Conservation (phyloP, 2,113 vertebrate species). For the Nasalis larvatus region DNA sequence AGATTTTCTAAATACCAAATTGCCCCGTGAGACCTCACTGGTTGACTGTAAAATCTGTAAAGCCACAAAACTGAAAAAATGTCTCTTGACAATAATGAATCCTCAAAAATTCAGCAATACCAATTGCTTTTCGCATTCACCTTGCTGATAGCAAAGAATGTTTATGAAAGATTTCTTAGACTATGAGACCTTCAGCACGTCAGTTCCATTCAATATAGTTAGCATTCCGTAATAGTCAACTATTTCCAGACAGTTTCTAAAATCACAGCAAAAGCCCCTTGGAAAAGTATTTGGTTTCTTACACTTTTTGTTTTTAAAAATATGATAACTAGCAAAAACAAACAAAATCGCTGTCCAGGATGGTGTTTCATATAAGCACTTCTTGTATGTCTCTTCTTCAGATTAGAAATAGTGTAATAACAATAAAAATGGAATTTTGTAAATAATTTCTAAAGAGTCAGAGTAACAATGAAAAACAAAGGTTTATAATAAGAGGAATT, state of each 20-base stretch:
- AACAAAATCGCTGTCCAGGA: not conserved
- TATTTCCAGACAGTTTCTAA: conserved; percentile 3
- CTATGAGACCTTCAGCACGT: not conserved
- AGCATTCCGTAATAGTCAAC: not conserved
- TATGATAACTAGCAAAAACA: not conserved
- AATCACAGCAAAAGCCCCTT: not conserved
- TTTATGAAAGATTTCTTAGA: conserved; percentile 29
- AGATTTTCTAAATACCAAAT: conserved; percentile 3
- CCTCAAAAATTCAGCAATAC: conserved; percentile 29
- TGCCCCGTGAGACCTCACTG: not conserved
- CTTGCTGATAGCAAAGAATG: conserved; percentile 27
- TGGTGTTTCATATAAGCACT: not conserved
- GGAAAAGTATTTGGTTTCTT: not conserved
- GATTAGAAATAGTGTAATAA: not conserved
- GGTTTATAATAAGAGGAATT: conserved; percentile 15
- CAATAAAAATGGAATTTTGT: not conserved
- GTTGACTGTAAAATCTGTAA: not conserved
- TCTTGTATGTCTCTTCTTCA: not conserved
- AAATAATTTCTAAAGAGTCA: conserved; percentile 27
- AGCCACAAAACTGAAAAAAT: not conserved
- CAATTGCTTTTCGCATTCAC: not conserved
- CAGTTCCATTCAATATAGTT: not conserved
- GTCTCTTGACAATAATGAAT: not conserved
- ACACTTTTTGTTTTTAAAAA: not conserved
- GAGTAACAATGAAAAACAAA: not conserved